These are phyloP conservation scores for Globodera rostochiensis DNA, from an alignment of 1,140 invertebrate genomes.

Conservation along the genomic window DNA sequence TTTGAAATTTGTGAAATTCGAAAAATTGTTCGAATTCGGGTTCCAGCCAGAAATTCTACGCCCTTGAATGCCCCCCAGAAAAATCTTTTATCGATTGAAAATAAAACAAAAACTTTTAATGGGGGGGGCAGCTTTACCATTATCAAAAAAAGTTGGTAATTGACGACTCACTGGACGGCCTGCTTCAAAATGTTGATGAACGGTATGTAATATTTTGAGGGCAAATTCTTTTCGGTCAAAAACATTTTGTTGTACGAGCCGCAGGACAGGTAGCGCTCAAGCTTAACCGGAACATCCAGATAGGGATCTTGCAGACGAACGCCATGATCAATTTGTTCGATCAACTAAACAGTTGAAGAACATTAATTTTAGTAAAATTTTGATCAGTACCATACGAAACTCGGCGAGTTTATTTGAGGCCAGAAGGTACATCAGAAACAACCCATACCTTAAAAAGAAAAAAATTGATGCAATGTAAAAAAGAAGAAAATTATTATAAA, in stretches of 20 bases:
- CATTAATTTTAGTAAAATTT: neutral
- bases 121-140: no score
- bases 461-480: no score
- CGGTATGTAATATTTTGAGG: neutral
- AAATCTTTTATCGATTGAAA: no score
- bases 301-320: neutral
- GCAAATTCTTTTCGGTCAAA: slow-evolving; percentile 1
- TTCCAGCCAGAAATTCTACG: no score
- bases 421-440: neutral
- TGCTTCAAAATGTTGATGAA: slow-evolving; percentile 15
- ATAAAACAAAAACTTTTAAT: no score
- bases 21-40: no score
- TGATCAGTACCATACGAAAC: neutral
- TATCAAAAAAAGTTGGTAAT: no score
- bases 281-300: neutral
- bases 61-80: no score
- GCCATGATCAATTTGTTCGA: slow-evolving; percentile 2
- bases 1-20: neutral
- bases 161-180: neutral
- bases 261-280: neutral
- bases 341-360: neutral
- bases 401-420: neutral
- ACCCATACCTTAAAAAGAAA: neutral
- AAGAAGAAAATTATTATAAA: no score
- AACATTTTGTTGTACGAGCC: slow-evolving; percentile 3